A percentile compares a stretch with the other conserved stretches of the same genome.
Conservation (phyloP, 2,888 invertebrate genomes). For the Tinea trinotella region DNA sequence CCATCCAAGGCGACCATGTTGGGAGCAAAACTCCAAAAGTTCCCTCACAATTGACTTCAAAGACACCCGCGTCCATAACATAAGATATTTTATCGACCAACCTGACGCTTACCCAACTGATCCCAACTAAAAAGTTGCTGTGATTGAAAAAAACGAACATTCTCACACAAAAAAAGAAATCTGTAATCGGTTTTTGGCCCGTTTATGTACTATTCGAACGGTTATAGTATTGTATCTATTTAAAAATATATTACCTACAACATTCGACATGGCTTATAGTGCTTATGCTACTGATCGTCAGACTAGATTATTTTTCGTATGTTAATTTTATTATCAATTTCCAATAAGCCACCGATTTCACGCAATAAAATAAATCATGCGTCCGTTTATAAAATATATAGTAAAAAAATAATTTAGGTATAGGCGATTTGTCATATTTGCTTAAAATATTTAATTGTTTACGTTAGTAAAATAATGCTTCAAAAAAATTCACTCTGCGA, state of each 20-base stretch:
- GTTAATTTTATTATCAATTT: conserved; percentile 10
- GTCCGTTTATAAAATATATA: too few species aligned
- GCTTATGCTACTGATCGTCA: background rate
- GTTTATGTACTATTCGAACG: conserved; percentile 15
- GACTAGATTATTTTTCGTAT: conserved; percentile 2
- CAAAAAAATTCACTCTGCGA: too few species aligned
- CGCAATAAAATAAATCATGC: conserved; percentile 3
- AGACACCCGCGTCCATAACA: conserved; percentile 61
- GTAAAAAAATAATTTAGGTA: too few species aligned
- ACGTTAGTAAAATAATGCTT: too few species aligned
- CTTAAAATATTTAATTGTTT: too few species aligned
- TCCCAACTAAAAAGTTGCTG: conserved; percentile 51
- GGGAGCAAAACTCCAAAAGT: conserved; percentile 1
- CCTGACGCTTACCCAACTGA: conserved; percentile 34
- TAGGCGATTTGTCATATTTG: too few species aligned
- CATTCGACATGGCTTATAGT: background rate
- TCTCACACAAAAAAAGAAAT: conserved; percentile 48
- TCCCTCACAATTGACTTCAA: conserved; percentile 33
- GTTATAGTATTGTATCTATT: background rate
- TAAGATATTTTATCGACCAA: conserved; percentile 56
- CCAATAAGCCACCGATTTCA: background rate
- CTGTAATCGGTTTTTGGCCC: conserved; percentile 12
- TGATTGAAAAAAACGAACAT: conserved; percentile 59
- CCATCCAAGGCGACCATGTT: background rate
- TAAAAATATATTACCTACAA: conserved; percentile 1